Evolutionary conservation across 1,140 invertebrate species (phyloP), one percentile per base, ranked within the genome.

Genomic region (Tyrophagus putrescentiae): DNA sequence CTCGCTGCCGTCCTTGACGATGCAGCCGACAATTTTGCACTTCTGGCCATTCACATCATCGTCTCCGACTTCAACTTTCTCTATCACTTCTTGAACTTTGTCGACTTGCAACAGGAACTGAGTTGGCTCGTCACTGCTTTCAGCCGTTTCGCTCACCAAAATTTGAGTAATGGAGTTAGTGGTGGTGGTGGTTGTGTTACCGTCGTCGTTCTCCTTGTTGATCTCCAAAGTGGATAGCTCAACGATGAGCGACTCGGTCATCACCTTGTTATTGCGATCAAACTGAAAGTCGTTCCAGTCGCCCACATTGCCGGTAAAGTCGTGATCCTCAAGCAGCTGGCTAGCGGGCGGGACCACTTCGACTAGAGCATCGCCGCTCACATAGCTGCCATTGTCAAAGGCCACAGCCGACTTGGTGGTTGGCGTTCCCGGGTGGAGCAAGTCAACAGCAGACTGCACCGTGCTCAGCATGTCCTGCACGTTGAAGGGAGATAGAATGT

Each of bases 201-300:
- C n/a, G n/a, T n/a, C n/a, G n/a, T n/a, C n/a, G n/a, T n/a, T n/a
- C n/a, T 11, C 23, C 27, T 13, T 52, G 11, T 16, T 52, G 32
- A 16, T 21, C 13, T 11, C 2, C 48, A 9, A 16, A 11, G 13
- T 32, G 32, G 52, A 54, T n/a, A 27, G n/a, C 39, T 54, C 52
- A 13, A 54, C 52, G 21, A 54, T 54, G 16, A 54, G n/a, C 25
- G 52, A 54, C 4, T 54, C 52, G 25, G 52, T 54, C 25, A 54
- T 34, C n/a, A 2, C 7, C 39, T 54, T 54, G 16, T 54, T 34
- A n/a, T n/a, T n/a, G n/a, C n/a, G n/a, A 18, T 54, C 39, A 16
- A 31, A 54, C 39, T 54, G 7, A 36, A 54, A 27, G 11, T 31
- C 1, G 5, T 54, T 54, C 52, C 52, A 54, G 39, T 54, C 52